A percentile compares a stretch with the other conserved stretches of the same genome.
These are phyloP conservation scores for Eleutherodactylus coqui DNA, from an alignment of 2,797 vertebrate species.

Conservation along the genomic window DNA sequence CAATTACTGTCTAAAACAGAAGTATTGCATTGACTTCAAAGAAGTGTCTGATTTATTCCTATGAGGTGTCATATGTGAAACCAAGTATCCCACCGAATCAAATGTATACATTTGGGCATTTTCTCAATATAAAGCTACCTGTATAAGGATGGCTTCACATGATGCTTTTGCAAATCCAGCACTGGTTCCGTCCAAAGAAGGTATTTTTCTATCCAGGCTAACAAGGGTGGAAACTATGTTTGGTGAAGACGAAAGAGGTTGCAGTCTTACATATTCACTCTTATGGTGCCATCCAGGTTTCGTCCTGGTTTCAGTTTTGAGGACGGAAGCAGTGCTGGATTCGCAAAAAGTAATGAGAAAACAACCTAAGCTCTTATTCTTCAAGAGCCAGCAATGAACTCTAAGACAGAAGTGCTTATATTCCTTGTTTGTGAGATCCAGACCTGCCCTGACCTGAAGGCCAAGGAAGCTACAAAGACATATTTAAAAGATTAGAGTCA, in stretches of 20 bases:
- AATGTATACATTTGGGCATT: neutral
- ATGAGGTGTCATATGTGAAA: neutral
- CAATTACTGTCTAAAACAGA: neutral
- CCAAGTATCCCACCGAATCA: neutral
- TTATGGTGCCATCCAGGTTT: no score
- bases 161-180: no score
- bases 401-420: neutral
- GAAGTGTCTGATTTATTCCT: neutral
- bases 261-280: no score
- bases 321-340: no score
- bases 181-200: no score
- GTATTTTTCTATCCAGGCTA: no score
- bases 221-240: no score
- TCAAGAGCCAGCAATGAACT: neutral
- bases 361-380: no score
- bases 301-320: no score
- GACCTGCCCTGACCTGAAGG: neutral
- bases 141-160: neutral
- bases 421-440: neutral
- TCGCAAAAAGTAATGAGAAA: no score
- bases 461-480: neutral
- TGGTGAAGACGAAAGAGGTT: no score
- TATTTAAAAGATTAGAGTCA: neutral
- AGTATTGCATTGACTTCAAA: neutral
- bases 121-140: neutral